phyloP scores from a whole-genome alignment of 2,797 vertebrate genomes.

The Syndactyla subalaris region DNA sequence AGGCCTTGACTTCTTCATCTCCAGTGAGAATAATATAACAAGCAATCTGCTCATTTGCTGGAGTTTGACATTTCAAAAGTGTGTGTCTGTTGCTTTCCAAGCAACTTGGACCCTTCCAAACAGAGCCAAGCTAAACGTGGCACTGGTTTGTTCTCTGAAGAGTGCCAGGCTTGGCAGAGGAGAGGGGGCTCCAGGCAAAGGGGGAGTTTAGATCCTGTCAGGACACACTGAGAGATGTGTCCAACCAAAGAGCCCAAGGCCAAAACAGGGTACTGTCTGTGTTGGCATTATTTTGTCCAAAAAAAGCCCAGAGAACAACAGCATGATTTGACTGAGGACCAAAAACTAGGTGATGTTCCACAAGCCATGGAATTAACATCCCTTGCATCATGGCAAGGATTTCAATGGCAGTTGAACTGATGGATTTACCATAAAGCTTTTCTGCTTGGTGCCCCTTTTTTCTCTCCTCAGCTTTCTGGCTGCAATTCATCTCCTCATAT shows the following conservation, averaged over 20 bases:
- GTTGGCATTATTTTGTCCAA: neutral
- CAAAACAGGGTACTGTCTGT: neutral
- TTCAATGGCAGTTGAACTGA: neutral
- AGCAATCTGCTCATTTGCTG: neutral
- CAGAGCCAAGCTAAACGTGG: neutral
- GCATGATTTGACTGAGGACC: neutral
- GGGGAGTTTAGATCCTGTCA: neutral
- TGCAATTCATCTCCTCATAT: neutral
- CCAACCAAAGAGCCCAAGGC: neutral
- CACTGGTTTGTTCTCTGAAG: neutral
- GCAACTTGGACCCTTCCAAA: neutral
- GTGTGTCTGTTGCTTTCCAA: neutral
- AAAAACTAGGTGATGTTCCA: neutral
- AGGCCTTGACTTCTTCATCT: conserved; percentile 7
- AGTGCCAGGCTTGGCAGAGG: neutral
- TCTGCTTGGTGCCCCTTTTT: neutral
- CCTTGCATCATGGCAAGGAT: neutral
- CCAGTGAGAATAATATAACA: neutral
- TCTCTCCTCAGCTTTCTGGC: neutral
- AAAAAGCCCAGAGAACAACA: neutral
- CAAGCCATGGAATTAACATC: neutral
- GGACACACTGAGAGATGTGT: neutral
- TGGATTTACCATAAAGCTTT: neutral
- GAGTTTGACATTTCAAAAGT: neutral
- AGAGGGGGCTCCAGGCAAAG: neutral